Evolutionary conservation across 2,888 invertebrate genomes (phyloP), one percentile per base, ranked within the genome.

Genomic region (Frankliniella fusca): DNA sequence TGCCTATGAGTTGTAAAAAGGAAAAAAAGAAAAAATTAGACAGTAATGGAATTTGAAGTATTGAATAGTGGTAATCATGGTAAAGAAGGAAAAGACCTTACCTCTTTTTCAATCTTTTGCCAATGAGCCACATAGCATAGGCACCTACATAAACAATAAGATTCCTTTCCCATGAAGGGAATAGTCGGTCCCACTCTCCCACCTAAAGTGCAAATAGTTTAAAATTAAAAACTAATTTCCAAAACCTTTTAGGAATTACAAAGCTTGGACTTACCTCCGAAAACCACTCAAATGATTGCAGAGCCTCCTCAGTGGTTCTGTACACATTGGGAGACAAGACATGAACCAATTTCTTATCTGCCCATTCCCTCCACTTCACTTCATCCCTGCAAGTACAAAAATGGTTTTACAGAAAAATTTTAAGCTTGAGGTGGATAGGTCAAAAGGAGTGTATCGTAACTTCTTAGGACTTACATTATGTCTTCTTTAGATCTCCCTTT

Each of bases 311-410:
- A 0, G 92, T 88, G 0, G 95, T 95, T 83, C 98, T 92, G 87
- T 99, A 99, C 50, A 98, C 97, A 88, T 99, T 99, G 0, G 99
- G 99, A 0, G 99, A 98, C 61, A 99, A 90, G 0, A 94, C 93
- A 87, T 98, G 99, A 0, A 99, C 97, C 1, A 98, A 90, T 76
- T 94, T 93, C 81, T 92, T 91, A 87, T 99, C 99, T 0, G 94
- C 95, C 99, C 99, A 99, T 86, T 93, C 92, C 81, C 99, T 91
- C 99, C 99, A 99, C 86, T 96, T 94, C 61, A 97, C 92, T 88
- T 99, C 99, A 85, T 95, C 94, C 76, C 97, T 97, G 86, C 80
- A 90, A 82, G n/a, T 82, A 10, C 48, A 80, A 27, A 38, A 3
- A 38, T 3, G 38, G 38, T 38, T 2, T 38, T 38, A 38, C 3